Conservation (phyloP, 2,797 vertebrate species). For the Zenarchopterus dispar region DNA sequence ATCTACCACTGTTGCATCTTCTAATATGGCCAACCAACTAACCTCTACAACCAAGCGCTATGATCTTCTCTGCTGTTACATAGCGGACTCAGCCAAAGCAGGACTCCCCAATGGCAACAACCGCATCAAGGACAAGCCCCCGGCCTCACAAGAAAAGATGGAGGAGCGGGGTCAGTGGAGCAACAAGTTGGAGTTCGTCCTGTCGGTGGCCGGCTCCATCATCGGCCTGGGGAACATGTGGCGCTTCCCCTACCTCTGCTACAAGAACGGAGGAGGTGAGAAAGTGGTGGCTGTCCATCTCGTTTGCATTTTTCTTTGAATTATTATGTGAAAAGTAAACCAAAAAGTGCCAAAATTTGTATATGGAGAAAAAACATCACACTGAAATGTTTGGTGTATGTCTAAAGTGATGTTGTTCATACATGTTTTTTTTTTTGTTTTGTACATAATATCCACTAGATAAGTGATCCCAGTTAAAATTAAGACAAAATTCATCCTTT, state of each 20-base stretch:
- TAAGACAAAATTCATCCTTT: no score
- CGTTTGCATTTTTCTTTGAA: not conserved
- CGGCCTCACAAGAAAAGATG: slow-evolving; percentile 75
- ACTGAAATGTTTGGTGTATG: no score
- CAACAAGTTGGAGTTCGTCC: slow-evolving; percentile 92
- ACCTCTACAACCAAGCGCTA: not conserved
- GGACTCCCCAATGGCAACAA: slow-evolving; percentile 49
- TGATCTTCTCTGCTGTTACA: not conserved
- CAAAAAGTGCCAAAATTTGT: not conserved
- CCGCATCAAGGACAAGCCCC: slow-evolving; percentile 35
- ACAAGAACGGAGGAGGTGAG: slow-evolving; percentile 94
- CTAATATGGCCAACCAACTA: no score
- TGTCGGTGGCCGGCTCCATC: slow-evolving; percentile 93
- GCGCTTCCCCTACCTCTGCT: slow-evolving; percentile 96
- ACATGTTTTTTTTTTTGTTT: no score
- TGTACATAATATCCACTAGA: not conserved
- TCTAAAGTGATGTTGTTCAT: no score
- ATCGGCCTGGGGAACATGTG: slow-evolving; percentile 94
- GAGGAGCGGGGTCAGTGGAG: slow-evolving; percentile 92
- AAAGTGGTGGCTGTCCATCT: not conserved
- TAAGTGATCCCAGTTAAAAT: no score
- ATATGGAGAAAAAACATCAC: not conserved
- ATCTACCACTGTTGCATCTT: no score
- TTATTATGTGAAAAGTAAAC: no score
- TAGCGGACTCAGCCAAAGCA: slow-evolving; percentile 61